A percentile compares a stretch with the other conserved stretches of the same genome.
Evolutionary conservation across 2,113 vertebrate species (phyloP).

Genomic region (Rhinolophus ferrumequinum): DNA sequence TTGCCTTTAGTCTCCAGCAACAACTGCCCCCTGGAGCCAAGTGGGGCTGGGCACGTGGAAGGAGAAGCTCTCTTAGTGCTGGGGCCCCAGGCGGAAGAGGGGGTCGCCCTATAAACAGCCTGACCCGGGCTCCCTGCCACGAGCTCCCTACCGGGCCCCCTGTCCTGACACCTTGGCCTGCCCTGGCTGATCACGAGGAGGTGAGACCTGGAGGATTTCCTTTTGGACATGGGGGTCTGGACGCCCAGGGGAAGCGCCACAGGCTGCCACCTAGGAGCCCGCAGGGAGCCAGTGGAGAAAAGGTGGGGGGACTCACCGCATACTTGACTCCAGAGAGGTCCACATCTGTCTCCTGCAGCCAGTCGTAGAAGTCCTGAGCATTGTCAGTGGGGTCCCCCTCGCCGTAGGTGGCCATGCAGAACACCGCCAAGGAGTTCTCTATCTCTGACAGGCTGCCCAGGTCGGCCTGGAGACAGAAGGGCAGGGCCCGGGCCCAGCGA

Average conservation of each 20-base stretch:
- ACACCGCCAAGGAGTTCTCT: constrained; percentile 93
- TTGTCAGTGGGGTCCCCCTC: constrained; percentile 99
- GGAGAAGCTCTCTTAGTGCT: neutral
- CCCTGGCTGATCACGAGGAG: accelerated
- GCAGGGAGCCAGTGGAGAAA: accelerated
- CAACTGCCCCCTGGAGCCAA: neutral
- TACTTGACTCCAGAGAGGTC: constrained; percentile 93
- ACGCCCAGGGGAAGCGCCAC: neutral
- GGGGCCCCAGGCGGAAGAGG: neutral
- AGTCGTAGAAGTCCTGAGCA: constrained; percentile 98
- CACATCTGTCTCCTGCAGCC: constrained; percentile 93
- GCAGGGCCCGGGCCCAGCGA: neutral
- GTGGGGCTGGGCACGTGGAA: neutral
- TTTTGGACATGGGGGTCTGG: neutral
- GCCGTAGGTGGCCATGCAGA: constrained; percentile 98
- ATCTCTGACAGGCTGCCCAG: constrained; percentile 93
- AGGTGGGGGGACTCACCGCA: constrained; percentile 88
- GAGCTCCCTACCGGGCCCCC: neutral
- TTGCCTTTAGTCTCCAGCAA: neutral
- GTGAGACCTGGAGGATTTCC: neutral
- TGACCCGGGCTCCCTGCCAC: too few species aligned
- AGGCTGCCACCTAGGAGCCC: neutral
- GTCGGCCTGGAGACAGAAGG: constrained; percentile 87
- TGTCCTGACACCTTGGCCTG: neutral
- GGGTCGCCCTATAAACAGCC: too few species aligned